Evolutionary conservation across 2,113 vertebrate genomes (phyloP).

Genomic region (Neolamprologus kungweensis): DNA sequence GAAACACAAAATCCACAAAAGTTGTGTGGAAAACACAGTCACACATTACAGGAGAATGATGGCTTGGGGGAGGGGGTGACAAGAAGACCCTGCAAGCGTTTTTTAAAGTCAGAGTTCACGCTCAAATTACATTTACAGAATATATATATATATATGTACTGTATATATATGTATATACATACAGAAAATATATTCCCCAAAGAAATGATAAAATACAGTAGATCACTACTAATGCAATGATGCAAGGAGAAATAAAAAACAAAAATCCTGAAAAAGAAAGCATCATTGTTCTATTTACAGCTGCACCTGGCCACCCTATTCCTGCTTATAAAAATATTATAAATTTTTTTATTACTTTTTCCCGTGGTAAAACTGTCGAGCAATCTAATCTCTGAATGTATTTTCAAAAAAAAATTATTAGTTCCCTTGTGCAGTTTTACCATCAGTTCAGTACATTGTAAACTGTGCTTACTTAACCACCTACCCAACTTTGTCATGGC

Average conservation of each 20-base stretch:
- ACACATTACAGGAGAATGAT: conserved; percentile 76
- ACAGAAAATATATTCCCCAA: conserved; percentile 47
- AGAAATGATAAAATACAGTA: conserved; percentile 67
- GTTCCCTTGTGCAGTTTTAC: conserved; percentile 48
- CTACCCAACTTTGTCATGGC: not conserved
- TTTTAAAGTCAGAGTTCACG: conserved; percentile 75
- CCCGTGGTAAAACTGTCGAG: conserved; percentile 75
- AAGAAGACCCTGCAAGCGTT: conserved; percentile 65
- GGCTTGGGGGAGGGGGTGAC: not conserved
- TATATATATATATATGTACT: conserved; percentile 44
- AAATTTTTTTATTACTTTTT: conserved; percentile 81
- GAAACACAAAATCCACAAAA: conserved; percentile 66
- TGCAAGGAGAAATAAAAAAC: conserved; percentile 26
- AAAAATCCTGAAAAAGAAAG: conserved; percentile 22
- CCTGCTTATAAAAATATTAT: conserved; percentile 99
- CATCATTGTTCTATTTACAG: conserved; percentile 85
- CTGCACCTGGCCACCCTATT: conserved; percentile 83
- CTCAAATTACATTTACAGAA: conserved; percentile 77
- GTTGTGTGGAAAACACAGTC: conserved; percentile 70
- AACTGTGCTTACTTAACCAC: conserved; percentile 69
- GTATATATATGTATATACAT: conserved; percentile 70
- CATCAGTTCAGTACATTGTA: conserved; percentile 41
- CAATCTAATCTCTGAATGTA: conserved; percentile 20
- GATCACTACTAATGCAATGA: conserved; percentile 71
- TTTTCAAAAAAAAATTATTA: conserved; percentile 42